Evolutionary conservation across 2,113 vertebrate species (phyloP), one percentile per base, ranked within the genome.

Genomic region (Platysternon megacephalum): DNA sequence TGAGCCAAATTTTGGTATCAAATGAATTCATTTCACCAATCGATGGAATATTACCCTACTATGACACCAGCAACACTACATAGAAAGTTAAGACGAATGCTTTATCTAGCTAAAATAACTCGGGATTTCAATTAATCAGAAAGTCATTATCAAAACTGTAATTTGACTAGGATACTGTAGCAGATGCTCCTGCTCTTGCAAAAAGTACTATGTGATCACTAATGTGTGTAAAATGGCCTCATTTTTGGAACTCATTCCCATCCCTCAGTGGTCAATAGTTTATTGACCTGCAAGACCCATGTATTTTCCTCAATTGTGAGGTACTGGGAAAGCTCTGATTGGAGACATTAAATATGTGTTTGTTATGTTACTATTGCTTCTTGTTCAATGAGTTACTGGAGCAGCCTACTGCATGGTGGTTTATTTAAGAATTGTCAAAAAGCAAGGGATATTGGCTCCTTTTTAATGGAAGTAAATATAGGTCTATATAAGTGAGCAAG

Each of bases 141-240:
- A 96, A 90, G 85, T 95, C 96, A 95, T 97, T 95, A 93, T 87
- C 5, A 2, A 96, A 97, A 52, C 81, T 95, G 90, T 94, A 95
- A 97, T 97, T 95, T 96, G 90, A 95, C 83, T 87, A 95, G 55
- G 61, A 80, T 84, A 93, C 35, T 80, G 90, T 91, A 97, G 88
- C 96, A 96, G 95, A 97, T 96, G 96, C 93, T 95, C 91, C 52
- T 94, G 58, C 83, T 94, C 90, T 96, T 89, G 83, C 52, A 42
- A 79, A 83, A 65, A 82, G 85, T 93, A 79, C 52, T 86, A 86
- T 72, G 87, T 88, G 96, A 97, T 87, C 44, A 82, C 95, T 95
- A 96, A 96, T 96, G 96, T 95, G 29, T 58, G 93, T 56, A 79
- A 96, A 97, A 93, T 93, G 86, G 79, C 83, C 83, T 92, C 35